These are phyloP conservation scores for Amiota mariae DNA, from an alignment of 2,888 invertebrate genomes.

Conservation along the genomic window DNA sequence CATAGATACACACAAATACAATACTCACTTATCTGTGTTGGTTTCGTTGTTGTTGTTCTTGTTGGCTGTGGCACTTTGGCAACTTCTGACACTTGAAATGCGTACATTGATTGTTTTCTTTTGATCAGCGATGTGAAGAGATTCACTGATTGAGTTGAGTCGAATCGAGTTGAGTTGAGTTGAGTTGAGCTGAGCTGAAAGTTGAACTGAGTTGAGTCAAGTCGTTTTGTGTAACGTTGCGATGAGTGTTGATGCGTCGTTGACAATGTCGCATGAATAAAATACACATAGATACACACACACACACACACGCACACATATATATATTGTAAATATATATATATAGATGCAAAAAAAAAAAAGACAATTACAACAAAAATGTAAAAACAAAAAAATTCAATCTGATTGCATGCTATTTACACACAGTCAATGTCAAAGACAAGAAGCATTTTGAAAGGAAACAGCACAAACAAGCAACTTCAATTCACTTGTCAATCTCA, in stretches of 20 bases:
- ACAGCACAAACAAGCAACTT: neutral
- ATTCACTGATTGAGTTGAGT: constrained; percentile 67
- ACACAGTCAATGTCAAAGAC: constrained; percentile 26
- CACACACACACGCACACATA: neutral
- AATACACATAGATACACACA: constrained; percentile 19
- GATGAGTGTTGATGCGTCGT: constrained; percentile 62
- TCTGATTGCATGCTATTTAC: neutral
- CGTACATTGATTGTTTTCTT: constrained; percentile 67
- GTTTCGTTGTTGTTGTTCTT: neutral
- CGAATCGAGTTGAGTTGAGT: constrained; percentile 57
- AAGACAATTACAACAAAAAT: neutral
- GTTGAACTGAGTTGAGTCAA: constrained; percentile 59
- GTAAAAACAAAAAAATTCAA: neutral
- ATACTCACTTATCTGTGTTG: constrained; percentile 49
- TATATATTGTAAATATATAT: too few relatives aligned
- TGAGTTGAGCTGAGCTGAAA: constrained; percentile 1
- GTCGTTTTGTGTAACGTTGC: constrained; percentile 55
- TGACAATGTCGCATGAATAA: constrained; percentile 51
- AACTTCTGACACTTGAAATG: constrained; percentile 68
- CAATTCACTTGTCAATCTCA: constrained; percentile 8
- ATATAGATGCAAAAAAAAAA: constrained; percentile 3
- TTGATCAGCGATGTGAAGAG: constrained; percentile 70
- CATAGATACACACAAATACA: constrained; percentile 37
- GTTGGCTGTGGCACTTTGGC: constrained; percentile 45
- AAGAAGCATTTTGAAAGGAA: constrained; percentile 11